phyloP scores from a whole-genome alignment of 2,113 vertebrate species.

The Grammomys surdaster region DNA sequence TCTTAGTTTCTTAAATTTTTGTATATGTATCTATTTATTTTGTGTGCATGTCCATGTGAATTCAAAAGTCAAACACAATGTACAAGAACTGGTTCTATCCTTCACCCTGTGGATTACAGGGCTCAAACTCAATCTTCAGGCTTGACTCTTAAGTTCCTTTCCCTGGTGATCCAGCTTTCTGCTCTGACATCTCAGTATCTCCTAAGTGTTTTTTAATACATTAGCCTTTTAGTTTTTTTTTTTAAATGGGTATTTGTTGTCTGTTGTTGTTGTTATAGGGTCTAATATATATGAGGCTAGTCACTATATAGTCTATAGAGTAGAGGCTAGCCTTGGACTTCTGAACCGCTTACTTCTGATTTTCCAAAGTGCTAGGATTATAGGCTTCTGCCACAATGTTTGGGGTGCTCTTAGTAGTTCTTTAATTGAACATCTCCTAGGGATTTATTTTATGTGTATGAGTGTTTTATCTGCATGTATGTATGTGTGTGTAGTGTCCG shows the following conservation, averaged over 20 bases:
- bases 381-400: background rate
- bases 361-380: background rate
- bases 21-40: background rate
- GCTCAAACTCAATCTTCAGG: background rate
- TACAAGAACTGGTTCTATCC: background rate
- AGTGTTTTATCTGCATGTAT: too few species aligned
- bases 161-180: background rate
- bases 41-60: background rate
- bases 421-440: background rate
- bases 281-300: background rate
- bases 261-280: background rate
- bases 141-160: too few species aligned
- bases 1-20: background rate
- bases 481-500: background rate
- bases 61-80: too few species aligned
- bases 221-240: background rate
- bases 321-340: background rate
- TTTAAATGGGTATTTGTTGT: too few species aligned
- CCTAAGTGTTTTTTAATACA: background rate
- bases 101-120: background rate
- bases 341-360: background rate
- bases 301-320: background rate
- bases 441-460: background rate
- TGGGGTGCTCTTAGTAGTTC: background rate
- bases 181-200: background rate